Conservation (phyloP, 2,113 vertebrate species). For the Opisthocomus hoazin region DNA sequence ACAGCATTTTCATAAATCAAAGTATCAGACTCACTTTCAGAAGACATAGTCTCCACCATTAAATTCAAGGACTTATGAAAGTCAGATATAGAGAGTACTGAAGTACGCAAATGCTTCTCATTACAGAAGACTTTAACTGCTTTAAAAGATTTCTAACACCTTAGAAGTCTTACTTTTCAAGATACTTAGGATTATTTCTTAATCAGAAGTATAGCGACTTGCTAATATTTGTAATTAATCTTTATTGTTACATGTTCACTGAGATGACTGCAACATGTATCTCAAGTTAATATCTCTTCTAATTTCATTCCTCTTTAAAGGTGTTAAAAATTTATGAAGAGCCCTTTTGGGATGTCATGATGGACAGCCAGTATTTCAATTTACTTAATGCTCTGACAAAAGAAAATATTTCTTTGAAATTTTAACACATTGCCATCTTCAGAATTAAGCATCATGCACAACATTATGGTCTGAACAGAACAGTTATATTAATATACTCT, state of each 20-base stretch:
- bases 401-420: rapidly evolving
- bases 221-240: neutral
- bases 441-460: neutral
- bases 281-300: neutral
- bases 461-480: neutral
- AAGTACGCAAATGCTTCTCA: neutral
- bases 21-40: conserved; percentile 27
- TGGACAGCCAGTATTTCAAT: neutral
- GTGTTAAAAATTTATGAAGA: neutral
- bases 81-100: neutral
- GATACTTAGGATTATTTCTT: neutral
- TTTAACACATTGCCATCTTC: neutral
- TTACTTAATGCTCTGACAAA: neutral
- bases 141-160: neutral
- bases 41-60: neutral
- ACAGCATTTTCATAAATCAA: conserved; percentile 44
- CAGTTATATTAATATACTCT: neutral
- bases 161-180: neutral
- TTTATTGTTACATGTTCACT: neutral
- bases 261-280: neutral
- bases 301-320: neutral
- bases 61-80: conserved; percentile 11
- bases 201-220: neutral
- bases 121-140: neutral
- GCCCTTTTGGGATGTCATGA: rapidly evolving